A percentile compares a stretch with the other conserved stretches of the same genome.
These are phyloP conservation scores for Bradypus variegatus DNA, from an alignment of 2,797 vertebrate species.

Conservation along the genomic window DNA sequence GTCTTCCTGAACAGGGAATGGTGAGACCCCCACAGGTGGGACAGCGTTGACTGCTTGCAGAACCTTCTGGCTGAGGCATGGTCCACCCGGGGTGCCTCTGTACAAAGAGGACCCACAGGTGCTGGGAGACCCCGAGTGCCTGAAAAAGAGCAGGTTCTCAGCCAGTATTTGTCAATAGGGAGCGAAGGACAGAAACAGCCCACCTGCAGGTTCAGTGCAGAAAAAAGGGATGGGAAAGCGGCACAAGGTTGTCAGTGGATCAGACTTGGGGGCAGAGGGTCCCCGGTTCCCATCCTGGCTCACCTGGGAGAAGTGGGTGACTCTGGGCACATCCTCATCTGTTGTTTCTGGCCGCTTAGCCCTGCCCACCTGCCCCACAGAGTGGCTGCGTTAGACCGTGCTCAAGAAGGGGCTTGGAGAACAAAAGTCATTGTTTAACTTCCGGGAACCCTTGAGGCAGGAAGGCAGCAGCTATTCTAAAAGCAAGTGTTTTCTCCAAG, in stretches of 20 bases:
- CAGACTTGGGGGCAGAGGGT: background rate
- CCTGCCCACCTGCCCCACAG: background rate
- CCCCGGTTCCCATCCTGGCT: background rate
- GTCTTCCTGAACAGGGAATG: background rate
- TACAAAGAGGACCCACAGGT: background rate
- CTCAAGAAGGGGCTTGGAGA: accelerated
- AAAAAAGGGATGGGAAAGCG: accelerated
- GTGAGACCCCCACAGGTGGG: background rate
- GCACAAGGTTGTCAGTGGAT: accelerated
- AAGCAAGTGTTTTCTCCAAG: background rate
- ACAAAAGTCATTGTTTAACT: background rate
- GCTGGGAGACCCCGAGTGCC: background rate
- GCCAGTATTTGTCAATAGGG: background rate
- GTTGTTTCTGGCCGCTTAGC: background rate
- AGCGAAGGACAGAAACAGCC: too few species aligned
- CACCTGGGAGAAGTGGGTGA: background rate
- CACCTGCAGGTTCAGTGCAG: accelerated
- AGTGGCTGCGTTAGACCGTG: background rate
- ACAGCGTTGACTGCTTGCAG: background rate
- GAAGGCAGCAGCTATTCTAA: background rate
- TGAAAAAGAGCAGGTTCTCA: too few species aligned
- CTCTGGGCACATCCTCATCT: background rate
- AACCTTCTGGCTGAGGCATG: background rate
- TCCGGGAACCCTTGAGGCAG: background rate
- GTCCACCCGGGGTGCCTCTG: accelerated